Conservation (phyloP, 2,797 vertebrate species). For the Lithobates pipiens region DNA sequence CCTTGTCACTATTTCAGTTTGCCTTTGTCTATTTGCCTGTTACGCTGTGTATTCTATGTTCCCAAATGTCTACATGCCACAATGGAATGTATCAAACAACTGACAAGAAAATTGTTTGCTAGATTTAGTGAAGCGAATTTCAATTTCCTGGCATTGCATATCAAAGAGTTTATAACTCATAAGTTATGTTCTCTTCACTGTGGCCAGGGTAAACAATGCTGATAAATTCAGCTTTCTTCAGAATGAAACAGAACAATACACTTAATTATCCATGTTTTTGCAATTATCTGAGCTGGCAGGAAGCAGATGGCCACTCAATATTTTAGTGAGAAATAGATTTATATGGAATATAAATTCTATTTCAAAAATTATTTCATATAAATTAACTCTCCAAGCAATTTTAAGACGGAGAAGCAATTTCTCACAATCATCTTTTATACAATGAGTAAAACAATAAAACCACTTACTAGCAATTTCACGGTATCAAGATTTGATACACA, state of each 20-base stretch:
- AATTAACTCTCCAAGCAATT: constrained; percentile 30
- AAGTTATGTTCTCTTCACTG: constrained; percentile 48
- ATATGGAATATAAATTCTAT: constrained; percentile 55
- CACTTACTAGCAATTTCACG: constrained; percentile 19
- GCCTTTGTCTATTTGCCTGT: constrained; percentile 26
- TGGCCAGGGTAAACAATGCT: constrained; percentile 48
- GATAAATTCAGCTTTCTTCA: constrained; percentile 50
- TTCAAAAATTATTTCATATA: constrained; percentile 40
- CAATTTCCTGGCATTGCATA: constrained; percentile 46
- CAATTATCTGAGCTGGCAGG: constrained; percentile 58
- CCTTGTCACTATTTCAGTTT: constrained; percentile 15
- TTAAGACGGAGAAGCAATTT: constrained; percentile 15
- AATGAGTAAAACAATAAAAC: constrained; percentile 36
- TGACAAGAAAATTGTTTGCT: constrained; percentile 48
- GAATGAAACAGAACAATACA: constrained; percentile 58
- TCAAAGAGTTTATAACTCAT: constrained; percentile 36
- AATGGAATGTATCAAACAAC: constrained; percentile 23
- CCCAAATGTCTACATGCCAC: constrained; percentile 28
- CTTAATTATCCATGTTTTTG: constrained; percentile 65
- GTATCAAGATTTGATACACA: constrained; percentile 27
- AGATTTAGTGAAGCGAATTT: constrained; percentile 52
- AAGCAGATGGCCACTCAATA: constrained; percentile 61
- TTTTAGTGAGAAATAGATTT: constrained; percentile 63
- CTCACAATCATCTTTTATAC: constrained; percentile 46
- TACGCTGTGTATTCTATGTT: constrained; percentile 1